These are phyloP conservation scores for Geodia barretti DNA, from an alignment of 37 sponge, comb jelly and placozoan genomes.

Conservation along the genomic window DNA sequence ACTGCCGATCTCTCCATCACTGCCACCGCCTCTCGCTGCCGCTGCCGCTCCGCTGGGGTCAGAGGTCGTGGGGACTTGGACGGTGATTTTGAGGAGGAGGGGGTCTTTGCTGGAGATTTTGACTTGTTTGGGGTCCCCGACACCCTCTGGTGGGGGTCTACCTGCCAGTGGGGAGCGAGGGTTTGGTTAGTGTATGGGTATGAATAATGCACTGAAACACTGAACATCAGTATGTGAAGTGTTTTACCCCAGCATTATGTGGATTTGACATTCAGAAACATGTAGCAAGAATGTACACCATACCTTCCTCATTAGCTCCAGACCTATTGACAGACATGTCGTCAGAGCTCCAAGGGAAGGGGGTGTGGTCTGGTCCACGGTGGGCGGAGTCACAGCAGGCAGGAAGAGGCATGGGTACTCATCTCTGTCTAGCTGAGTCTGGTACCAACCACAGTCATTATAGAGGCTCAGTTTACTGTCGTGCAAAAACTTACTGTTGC, in stretches of 20 bases:
- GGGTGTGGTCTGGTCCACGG: constrained; percentile 36
- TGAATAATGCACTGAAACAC: no score
- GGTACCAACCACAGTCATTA: constrained; percentile 14
- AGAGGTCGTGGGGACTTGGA: neutral
- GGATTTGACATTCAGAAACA: no score
- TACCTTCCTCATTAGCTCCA: constrained; percentile 52
- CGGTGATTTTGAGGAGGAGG: neutral
- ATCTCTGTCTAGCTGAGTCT: constrained; percentile 26
- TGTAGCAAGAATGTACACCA: no score
- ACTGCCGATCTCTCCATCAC: constrained; percentile 59
- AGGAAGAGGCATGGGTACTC: constrained; percentile 52
- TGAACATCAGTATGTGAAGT: no score
- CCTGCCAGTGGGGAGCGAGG: constrained; percentile 5
- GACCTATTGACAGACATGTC: constrained; percentile 39
- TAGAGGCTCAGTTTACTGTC: neutral
- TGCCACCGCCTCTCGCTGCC: constrained; percentile 32
- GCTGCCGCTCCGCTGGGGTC: constrained; percentile 5
- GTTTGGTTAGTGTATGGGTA: no score
- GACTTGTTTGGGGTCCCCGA: constrained; percentile 30
- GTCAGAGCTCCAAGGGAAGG: constrained; percentile 65
- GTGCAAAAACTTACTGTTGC: constrained; percentile 3
- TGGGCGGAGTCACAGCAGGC: constrained; percentile 42
- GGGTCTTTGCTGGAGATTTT: constrained; percentile 21
- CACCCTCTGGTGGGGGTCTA: constrained; percentile 36
- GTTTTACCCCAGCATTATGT: no score